phyloP scores from a whole-genome alignment of 2,113 vertebrate genomes.

The Eira barbara region DNA sequence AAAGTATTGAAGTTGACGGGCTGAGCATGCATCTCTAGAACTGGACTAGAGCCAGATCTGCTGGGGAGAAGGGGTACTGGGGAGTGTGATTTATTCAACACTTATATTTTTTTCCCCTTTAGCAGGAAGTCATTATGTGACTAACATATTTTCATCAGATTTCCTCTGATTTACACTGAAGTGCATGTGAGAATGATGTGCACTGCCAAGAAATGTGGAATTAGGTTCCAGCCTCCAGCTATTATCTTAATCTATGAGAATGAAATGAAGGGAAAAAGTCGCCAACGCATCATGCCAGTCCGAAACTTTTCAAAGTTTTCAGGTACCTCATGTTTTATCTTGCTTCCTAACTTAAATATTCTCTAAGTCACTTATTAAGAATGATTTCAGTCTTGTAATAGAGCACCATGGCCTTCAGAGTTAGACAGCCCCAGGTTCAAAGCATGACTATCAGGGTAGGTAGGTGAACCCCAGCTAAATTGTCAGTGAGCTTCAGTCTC shows the following conservation, averaged over 20 bases:
- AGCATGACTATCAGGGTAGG: neutral
- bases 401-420: neutral
- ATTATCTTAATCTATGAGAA: constrained; percentile 91
- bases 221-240: constrained; percentile 91
- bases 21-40: neutral
- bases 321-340: constrained; percentile 79
- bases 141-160: neutral
- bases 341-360: neutral
- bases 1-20: neutral
- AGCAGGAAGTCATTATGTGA: constrained; percentile 24
- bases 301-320: constrained; percentile 91
- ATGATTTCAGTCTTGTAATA: neutral
- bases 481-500: neutral
- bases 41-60: neutral
- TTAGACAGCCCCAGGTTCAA: neutral
- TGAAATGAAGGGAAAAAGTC: constrained; percentile 77
- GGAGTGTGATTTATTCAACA: neutral
- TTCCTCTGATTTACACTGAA: neutral
- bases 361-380: neutral
- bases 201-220: constrained; percentile 90
- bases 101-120: neutral
- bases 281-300: constrained; percentile 93
- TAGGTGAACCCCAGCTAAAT: neutral
- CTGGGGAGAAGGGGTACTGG: neutral
- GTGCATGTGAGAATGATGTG: constrained; percentile 80